Base-by-base conservation (phyloP, 2,888 invertebrate species). In the Fabriciana adippe region DNA sequence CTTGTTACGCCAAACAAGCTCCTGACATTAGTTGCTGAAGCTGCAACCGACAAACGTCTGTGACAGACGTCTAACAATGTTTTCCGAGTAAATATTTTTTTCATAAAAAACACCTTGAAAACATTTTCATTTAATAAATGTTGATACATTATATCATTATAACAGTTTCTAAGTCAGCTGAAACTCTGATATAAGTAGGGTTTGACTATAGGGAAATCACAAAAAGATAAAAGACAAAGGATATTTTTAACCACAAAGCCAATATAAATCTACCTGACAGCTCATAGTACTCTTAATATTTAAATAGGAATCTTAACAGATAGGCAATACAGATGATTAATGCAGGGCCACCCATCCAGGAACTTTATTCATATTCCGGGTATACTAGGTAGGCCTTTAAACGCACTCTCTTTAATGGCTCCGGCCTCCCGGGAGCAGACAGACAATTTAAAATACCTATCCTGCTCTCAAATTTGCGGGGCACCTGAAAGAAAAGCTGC, bases 371-470 rank as follows among this genome's bases (percentile, higher is more conserved):
- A 82, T 82, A 80, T 79, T 80, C 77, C 74, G 67, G 72, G 72
- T 55, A 68, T 72, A 69, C 45, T 56, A 66, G 73, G 68, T 69
- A 73, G 76, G 72, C 77, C 78, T 79, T 75, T 75, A 73, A 76
- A 79, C 79, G 79, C 81, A 82, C 82, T 82, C 82, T 79, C 76
- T 76, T 79, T 83, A 81, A 83, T 81, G 77, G 80, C 75, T 67
- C 66, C 72, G 71, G 74, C 73, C 79, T 76, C 75, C 69, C 70
- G 78, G 75, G 78, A 78, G 70, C 68, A 70, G 74, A 70, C 74
- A 73, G 76, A 77, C 77, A 75, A 75, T 76, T 77, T 76, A 76
- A 77, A 77, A 76, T 77, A 76, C 72, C 75, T 75, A 75, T 75
- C 74, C 71, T 69, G 70, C 73, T 71, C 72, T 74, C 73, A 71